These are phyloP conservation scores for Coreoperca whiteheadi DNA, from an alignment of 2,113 vertebrate genomes.

Conservation along the genomic window DNA sequence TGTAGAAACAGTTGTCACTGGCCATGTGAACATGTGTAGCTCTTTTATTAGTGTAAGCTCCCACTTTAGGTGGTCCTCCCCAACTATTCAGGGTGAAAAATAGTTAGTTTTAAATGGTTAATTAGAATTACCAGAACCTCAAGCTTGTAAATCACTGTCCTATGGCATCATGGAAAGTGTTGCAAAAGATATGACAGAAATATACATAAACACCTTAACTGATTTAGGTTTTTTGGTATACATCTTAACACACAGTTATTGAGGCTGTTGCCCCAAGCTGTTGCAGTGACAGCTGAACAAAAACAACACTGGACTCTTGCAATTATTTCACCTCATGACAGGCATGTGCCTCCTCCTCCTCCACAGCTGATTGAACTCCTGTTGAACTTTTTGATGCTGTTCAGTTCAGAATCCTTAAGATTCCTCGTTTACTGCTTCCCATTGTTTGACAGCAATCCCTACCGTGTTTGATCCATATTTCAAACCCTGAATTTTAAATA, in stretches of 20 bases:
- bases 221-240: background rate
- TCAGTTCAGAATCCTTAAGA: constrained; percentile 14
- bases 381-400: constrained; percentile 41
- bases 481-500: background rate
- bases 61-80: constrained; percentile 46
- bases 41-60: constrained; percentile 68
- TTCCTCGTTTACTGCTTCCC: background rate
- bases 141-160: background rate
- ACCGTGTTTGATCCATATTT: background rate
- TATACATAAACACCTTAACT: background rate
- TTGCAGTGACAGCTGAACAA: constrained; percentile 14
- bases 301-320: constrained; percentile 19
- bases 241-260: background rate
- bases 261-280: background rate
- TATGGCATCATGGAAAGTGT: background rate
- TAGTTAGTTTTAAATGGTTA: constrained; percentile 19
- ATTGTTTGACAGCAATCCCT: background rate
- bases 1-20: constrained; percentile 58
- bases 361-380: constrained; percentile 42
- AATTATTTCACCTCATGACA: constrained; percentile 48
- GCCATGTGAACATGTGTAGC: constrained; percentile 48
- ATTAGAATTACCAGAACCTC: constrained; percentile 17
- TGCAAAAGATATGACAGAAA: constrained; percentile 1
- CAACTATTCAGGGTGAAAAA: constrained; percentile 13
- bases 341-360: constrained; percentile 53